Evolutionary conservation across 2,113 vertebrate genomes (phyloP).

Genomic region (Poecilia latipinna): DNA sequence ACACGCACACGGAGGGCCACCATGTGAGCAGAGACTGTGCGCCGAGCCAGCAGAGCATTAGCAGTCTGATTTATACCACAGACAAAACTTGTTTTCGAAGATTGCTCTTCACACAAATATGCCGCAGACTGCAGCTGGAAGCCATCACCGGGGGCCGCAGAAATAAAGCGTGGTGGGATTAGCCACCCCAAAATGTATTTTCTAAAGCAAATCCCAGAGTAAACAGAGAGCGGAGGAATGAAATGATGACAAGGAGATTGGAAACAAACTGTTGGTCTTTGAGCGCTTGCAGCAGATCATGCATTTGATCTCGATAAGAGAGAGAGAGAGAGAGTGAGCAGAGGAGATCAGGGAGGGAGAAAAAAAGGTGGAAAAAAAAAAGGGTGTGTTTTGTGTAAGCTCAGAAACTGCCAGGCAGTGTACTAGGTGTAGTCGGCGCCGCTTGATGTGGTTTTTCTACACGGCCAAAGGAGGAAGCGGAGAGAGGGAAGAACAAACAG

Average conservation of each 20-base stretch:
- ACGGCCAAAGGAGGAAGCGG: constrained; percentile 64
- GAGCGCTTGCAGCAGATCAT: constrained; percentile 62
- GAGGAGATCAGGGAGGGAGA: constrained; percentile 35
- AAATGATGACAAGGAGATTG: constrained; percentile 68
- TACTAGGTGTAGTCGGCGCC: constrained; percentile 55
- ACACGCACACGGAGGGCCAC: constrained; percentile 70
- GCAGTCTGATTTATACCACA: constrained; percentile 73
- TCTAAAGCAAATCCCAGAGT: constrained; percentile 76
- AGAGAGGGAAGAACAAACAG: constrained; percentile 63
- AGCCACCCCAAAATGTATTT: constrained; percentile 76
- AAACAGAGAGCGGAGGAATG: constrained; percentile 72
- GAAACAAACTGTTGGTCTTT: constrained; percentile 72
- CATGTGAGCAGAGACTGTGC: constrained; percentile 68
- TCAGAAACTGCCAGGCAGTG: constrained; percentile 44
- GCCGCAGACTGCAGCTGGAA: constrained; percentile 75
- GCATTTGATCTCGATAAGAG: constrained; percentile 72
- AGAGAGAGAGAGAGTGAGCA: constrained; percentile 35
- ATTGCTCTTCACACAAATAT: constrained; percentile 76
- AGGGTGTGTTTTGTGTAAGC: neutral
- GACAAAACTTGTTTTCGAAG: constrained; percentile 79
- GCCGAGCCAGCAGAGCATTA: constrained; percentile 74
- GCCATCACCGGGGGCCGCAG: constrained; percentile 68
- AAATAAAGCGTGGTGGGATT: constrained; percentile 75
- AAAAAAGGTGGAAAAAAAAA: neutral
- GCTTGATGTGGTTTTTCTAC: constrained; percentile 70